phyloP scores from a whole-genome alignment of 1,140 invertebrate genomes.

The Paracyclopina nana region DNA sequence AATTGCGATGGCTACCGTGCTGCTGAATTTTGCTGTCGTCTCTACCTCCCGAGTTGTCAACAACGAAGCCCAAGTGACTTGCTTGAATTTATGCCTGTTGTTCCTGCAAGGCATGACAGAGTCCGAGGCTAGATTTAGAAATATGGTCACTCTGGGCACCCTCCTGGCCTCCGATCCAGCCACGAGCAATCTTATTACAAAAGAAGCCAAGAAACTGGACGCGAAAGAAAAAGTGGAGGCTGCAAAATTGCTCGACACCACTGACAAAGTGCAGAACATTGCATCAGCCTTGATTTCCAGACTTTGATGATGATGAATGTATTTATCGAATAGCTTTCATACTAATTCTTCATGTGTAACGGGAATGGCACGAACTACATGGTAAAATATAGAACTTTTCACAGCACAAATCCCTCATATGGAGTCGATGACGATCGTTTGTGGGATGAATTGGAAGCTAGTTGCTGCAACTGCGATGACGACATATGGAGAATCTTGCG shows the following conservation, averaged over 20 bases:
- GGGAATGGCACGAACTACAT: too few species aligned
- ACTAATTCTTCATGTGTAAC: too few species aligned
- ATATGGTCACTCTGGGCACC: neutral
- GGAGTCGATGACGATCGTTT: neutral
- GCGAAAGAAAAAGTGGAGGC: neutral
- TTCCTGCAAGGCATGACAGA: neutral
- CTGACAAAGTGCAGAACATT: too few species aligned
- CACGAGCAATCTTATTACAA: too few species aligned
- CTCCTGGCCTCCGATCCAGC: neutral
- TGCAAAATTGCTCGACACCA: too few species aligned
- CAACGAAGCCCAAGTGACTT: neutral
- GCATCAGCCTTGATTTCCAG: too few species aligned
- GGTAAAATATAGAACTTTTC: too few species aligned
- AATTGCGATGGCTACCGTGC: neutral
- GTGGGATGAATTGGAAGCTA: too few species aligned
- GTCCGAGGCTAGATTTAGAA: neutral
- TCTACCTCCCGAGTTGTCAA: neutral
- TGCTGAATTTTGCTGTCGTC: neutral
- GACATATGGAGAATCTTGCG: too few species aligned
- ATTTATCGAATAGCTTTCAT: too few species aligned
- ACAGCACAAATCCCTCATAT: neutral
- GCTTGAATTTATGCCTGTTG: neutral
- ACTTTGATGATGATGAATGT: too few species aligned
- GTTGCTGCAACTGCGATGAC: too few species aligned
- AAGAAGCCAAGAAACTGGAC: neutral